Evolutionary conservation across 2,888 invertebrate genomes (phyloP), one percentile per base, ranked within the genome.

Genomic region (Mongoloraphidia duomilia): DNA sequence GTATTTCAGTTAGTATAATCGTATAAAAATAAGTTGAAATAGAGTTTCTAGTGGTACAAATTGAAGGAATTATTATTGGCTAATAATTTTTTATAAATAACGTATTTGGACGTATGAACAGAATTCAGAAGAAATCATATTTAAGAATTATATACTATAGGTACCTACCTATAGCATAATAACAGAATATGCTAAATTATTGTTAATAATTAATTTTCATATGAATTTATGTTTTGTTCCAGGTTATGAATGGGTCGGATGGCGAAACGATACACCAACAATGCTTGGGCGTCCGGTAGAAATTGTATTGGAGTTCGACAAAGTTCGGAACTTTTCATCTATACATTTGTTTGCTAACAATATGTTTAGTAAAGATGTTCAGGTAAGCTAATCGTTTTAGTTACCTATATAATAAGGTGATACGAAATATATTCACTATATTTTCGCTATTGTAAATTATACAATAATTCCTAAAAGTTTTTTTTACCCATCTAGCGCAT

Each of bases 231-330:
- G n/a, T n/a, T n/a, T 36, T 54, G 53, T 64, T 67, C 14, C 61
- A 79, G 84, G 84, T 51, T 84, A 84, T 63, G 85, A 85, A 65
- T 89, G 88, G 88, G 77, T 89, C 45, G 88, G 88, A 46, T 89
- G 88, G 88, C 73, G 78, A 59, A 82, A 81, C 59, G 80, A 82
- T 61, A 77, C 78, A 12, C 71, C 75, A 36, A 77, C 73, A 40
- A 70, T 76, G 66, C 62, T 74, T 47, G 77, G 77, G 45, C 73
- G 73, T 56, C 81, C 81, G 12, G 73, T 89, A 35, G 83, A 84
- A 65, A 77, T 89, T 52, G 71, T 79, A 42, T 88, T 88, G 65
- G 83, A 84, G 65, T 89, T 89, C 67, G 85, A 86, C 65, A 73
- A 73, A 55, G 77, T 81, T 46, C 72, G 85, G 51, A 86, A 86